Conservation (phyloP, 2,113 vertebrate genomes). For the Takifugu bimaculatus region DNA sequence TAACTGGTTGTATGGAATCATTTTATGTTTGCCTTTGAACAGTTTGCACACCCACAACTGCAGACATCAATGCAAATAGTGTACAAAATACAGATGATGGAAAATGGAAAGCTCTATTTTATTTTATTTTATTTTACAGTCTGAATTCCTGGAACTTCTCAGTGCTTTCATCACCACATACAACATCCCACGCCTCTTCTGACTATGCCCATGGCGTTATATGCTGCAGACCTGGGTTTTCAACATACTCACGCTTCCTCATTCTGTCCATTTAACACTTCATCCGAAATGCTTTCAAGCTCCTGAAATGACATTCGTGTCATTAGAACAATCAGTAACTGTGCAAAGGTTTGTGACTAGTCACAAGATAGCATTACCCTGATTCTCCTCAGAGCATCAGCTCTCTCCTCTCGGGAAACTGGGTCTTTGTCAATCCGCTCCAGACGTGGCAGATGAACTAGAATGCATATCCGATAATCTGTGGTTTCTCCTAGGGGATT, state of each 20-base stretch:
- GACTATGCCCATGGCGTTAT: no score
- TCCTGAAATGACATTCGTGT: conserved; percentile 51
- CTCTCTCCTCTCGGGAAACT: conserved; percentile 74
- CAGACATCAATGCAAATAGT: not conserved
- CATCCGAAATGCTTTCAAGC: conserved; percentile 38
- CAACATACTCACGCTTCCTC: conserved; percentile 21
- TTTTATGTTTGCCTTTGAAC: not conserved
- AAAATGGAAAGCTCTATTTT: not conserved
- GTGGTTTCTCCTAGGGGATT: conserved; percentile 78
- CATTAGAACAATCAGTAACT: conserved; percentile 4
- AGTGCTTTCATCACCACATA: no score
- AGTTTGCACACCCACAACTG: not conserved
- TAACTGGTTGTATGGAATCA: not conserved
- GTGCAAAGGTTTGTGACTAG: not conserved
- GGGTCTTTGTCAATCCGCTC: conserved; percentile 84
- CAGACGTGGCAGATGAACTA: conserved; percentile 73
- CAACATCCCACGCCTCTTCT: no score
- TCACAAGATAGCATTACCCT: conserved; percentile 43
- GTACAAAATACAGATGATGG: no score
- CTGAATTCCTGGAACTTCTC: no score
- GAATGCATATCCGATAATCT: conserved; percentile 74
- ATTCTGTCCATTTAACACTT: not conserved
- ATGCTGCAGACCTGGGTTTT: not conserved
- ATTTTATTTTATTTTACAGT: not conserved
- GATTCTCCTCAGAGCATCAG: conserved; percentile 67